Base-by-base conservation (phyloP, 30 jellyfish, hydroid and myxozoan genomes). In the Cassiopea andromeda region DNA sequence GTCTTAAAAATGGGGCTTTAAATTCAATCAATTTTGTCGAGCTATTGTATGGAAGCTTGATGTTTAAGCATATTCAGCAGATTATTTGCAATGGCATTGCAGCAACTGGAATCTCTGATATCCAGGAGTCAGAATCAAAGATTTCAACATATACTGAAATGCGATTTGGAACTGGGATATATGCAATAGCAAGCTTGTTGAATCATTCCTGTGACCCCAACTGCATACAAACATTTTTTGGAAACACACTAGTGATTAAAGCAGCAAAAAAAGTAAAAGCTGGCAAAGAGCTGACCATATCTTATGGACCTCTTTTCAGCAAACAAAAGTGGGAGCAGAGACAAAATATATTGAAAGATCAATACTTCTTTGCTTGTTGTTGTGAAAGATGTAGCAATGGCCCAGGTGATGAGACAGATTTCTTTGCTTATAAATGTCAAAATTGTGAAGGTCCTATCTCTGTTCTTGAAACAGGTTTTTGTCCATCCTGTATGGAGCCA, bases 141-240 rank as follows among this genome's bases (percentile, higher is more conserved):
- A 85, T 95, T 1, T 57, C 54, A 18, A 92, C 89, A 48, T 87
- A 83, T 38, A 89, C 78, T 43, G 96, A 95, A 76, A 79, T 71
- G 59, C 94, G 98, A 8, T 46, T 91, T 1, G 99, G 97, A 46
- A 91, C 98, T 48, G 99, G 94, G 1, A 77, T 95, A 19, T 95
- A 91, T 88, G 97, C 98, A 2, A 82, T 92, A 61, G 88, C 96
- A 15, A 81, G 96, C 72, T 60, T 95, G 75, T 49, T 95, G 75
- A 95, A 95, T 73, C 99, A 95, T 79, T 95, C 99, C 0, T 95
- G 99, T 82, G 97, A 91, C 73, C 98, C 99, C 14, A 83, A 61
- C 75, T 73, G 92, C 75, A 69, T 90, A 48, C 81, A 49, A 50
- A 66, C 93, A 44, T 95, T 95, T 69, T 58, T 59, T 47, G 93